These are phyloP conservation scores for Neoitamus cyanurus DNA, from an alignment of 2,888 invertebrate species.

Conservation along the genomic window DNA sequence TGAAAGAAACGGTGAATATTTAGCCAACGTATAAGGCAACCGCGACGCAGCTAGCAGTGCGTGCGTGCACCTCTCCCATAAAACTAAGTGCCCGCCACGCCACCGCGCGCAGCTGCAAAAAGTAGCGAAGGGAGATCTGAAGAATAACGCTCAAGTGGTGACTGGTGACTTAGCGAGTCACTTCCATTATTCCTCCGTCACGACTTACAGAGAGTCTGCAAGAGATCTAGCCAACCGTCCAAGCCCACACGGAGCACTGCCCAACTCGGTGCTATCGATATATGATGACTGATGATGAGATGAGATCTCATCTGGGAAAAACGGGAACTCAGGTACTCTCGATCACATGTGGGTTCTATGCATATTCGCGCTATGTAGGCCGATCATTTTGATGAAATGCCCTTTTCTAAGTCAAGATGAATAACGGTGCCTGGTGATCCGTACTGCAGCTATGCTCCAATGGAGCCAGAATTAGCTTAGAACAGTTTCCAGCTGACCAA, in stretches of 20 bases:
- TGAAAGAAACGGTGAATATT: constrained; percentile 14
- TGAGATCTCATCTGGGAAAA: background rate
- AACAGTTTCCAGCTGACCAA: background rate
- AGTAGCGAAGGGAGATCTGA: background rate
- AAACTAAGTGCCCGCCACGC: background rate
- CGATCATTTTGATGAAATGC: constrained; percentile 10
- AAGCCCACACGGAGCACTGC: constrained; percentile 8
- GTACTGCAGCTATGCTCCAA: constrained; percentile 12
- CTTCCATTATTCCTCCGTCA: background rate
- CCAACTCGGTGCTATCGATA: constrained; percentile 4
- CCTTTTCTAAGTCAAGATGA: constrained; percentile 18
- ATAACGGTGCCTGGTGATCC: constrained; percentile 14
- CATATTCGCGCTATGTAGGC: constrained; percentile 8
- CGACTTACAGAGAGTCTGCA: background rate
- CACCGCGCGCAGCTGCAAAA: background rate
- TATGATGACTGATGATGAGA: background rate
- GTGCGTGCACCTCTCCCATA: background rate
- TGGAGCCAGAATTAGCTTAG: background rate
- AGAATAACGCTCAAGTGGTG: background rate
- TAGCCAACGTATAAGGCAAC: background rate
- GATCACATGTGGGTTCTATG: background rate
- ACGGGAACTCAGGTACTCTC: background rate
- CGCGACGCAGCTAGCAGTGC: background rate
- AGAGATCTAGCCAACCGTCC: background rate
- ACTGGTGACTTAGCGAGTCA: background rate